Base-by-base conservation (phyloP, 2,797 vertebrate genomes). In the Platyrinchus mystaceus region DNA sequence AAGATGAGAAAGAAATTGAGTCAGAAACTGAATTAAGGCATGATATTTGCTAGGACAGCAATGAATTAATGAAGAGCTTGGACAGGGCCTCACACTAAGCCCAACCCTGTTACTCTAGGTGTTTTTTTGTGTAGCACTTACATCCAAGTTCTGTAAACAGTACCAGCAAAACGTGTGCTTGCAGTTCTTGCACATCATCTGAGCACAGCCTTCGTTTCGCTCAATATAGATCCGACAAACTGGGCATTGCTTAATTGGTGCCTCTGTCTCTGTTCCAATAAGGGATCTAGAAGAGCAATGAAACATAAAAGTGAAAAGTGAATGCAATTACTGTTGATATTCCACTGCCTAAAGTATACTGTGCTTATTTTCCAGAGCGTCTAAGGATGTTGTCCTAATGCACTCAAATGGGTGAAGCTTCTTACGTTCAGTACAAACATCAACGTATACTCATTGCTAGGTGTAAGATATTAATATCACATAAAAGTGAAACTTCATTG, bases 111-210 rank as follows among this genome's bases (percentile, higher is more conserved):
- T 47, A n/a, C 1, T 5, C 37, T 63, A 67, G 36, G 4, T 47
- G 37, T 37, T 0, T 1, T 39, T 71, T 50, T 13, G 12, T 18
- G 41, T 17, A 73, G 46, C 23, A 98, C 99, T 99, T 97, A 99
- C 99, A 23, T 99, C 99, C 97, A 99, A 95, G 86, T 98, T 99
- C 97, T 99, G 99, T 78, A 99, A 98, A 81, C 99, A 99, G 97
- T 99, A 99, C 99, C 99, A 99, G 97, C 99, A 99, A 97, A 99
- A 99, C 0, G 99, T 99, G 97, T 99, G 99, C 88, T 99, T 99
- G 98, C 99, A 99, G 97, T 98, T 99, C 97, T 99, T 99, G 84
- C 99, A 99, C 97, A 99, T 98, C 99, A 99, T 99, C 98, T 99
- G 99, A 44, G 99, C 99, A 22, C 99, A 99, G 95, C 99, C 99